phyloP scores from a whole-genome alignment of 1,140 invertebrate genomes.

The Protaetia brevitarsis region DNA sequence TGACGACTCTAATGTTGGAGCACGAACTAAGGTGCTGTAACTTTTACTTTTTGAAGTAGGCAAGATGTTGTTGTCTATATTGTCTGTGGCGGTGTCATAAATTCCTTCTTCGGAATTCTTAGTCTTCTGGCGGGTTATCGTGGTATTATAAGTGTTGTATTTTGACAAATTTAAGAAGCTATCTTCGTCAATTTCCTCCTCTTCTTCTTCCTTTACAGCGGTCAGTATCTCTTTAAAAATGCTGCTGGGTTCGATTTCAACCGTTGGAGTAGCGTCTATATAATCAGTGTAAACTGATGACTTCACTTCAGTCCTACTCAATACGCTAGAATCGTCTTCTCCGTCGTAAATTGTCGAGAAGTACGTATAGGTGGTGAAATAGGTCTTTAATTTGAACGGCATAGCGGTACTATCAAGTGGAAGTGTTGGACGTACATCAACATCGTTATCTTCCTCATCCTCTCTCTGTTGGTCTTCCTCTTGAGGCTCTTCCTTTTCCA shows the following conservation, averaged over 20 bases:
- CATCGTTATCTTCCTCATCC: slow-evolving; percentile 27
- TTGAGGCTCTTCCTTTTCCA: slow-evolving; percentile 48
- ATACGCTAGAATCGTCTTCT: slow-evolving; percentile 62
- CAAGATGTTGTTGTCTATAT: slow-evolving; percentile 23
- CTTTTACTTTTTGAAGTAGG: slow-evolving; percentile 3
- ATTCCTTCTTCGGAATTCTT: slow-evolving; percentile 21
- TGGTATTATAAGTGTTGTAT: slow-evolving; percentile 2
- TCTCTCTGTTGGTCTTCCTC: slow-evolving; percentile 26
- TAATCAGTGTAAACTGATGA: slow-evolving; percentile 66
- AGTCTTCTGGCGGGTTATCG: slow-evolving; percentile 1
- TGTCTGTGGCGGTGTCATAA: background rate
- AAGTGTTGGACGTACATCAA: slow-evolving; percentile 36
- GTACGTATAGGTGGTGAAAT: slow-evolving; percentile 86
- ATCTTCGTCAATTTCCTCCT: slow-evolving; percentile 8
- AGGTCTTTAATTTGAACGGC: slow-evolving; percentile 61
- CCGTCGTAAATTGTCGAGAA: slow-evolving; percentile 85
- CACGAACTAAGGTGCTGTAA: background rate
- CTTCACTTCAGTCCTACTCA: slow-evolving; percentile 68
- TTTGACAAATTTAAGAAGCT: background rate
- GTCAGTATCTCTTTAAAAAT: slow-evolving; percentile 1
- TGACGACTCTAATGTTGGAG: slow-evolving; percentile 29
- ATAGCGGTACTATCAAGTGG: slow-evolving; percentile 30
- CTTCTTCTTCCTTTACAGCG: background rate
- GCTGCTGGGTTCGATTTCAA: slow-evolving; percentile 34
- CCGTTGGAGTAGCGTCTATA: slow-evolving; percentile 48